These are phyloP conservation scores for Armadillidium nasatum DNA, from an alignment of 1,140 invertebrate genomes.

Conservation along the genomic window DNA sequence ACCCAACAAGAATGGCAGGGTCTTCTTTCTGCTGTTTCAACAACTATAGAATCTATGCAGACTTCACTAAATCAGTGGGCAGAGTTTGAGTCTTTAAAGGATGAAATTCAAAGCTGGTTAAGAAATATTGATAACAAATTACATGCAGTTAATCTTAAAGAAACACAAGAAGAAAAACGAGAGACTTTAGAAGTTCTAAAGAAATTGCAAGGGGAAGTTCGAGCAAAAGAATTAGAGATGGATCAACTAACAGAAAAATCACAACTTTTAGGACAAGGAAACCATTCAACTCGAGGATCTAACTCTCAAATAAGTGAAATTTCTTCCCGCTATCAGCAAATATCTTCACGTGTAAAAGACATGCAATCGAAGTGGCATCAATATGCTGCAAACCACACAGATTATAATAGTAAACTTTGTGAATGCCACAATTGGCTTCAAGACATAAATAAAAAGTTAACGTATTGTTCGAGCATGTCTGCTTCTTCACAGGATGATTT, in stretches of 20 bases:
- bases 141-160: conserved; percentile 81
- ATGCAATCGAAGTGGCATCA: conserved; percentile 83
- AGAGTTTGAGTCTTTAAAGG: conserved; percentile 82
- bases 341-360: conserved; percentile 86
- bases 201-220: conserved; percentile 76
- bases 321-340: conserved; percentile 81
- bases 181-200: conserved; percentile 71
- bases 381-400: conserved; percentile 81
- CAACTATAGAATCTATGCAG: conserved; percentile 70
- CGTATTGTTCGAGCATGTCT: conserved; percentile 74
- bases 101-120: conserved; percentile 80
- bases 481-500: conserved; percentile 76
- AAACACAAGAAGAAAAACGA: conserved; percentile 75
- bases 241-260: conserved; percentile 85
- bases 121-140: conserved; percentile 79
- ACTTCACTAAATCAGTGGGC: conserved; percentile 81
- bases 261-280: conserved; percentile 71
- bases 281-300: conserved; percentile 52
- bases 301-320: conserved; percentile 78
- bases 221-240: conserved; percentile 86
- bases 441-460: conserved; percentile 74
- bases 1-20: conserved; percentile 86
- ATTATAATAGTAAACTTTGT: conserved; percentile 72
- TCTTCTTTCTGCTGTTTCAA: conserved; percentile 62
- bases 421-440: conserved; percentile 80